phyloP scores from a whole-genome alignment of 2,888 invertebrate species.

The Amphipoea oculea region DNA sequence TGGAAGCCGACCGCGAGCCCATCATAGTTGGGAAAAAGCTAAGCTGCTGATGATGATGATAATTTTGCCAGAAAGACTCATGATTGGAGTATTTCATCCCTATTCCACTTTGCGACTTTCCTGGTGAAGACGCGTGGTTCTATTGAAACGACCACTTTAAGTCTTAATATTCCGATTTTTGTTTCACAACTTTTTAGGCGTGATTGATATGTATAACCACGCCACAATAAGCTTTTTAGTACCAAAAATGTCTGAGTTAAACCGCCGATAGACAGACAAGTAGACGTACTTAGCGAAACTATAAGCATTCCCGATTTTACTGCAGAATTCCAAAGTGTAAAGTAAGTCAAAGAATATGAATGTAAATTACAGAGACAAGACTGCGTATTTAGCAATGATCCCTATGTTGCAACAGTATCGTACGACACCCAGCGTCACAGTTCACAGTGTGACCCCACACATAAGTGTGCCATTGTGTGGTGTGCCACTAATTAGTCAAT shows the following conservation, averaged over 20 bases:
- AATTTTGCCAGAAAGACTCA: background rate
- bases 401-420: slow-evolving; percentile 31
- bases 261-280: background rate
- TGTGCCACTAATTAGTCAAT: slow-evolving; percentile 50
- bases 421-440: slow-evolving; percentile 8
- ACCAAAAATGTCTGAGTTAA: background rate
- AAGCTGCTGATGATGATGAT: too few species aligned
- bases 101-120: background rate
- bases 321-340: background rate
- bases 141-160: background rate
- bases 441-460: slow-evolving; percentile 28
- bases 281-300: background rate
- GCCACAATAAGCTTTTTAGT: background rate
- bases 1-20: too few species aligned
- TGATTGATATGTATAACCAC: background rate
- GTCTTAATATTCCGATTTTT: background rate
- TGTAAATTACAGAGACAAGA: background rate
- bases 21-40: too few species aligned
- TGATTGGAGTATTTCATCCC: background rate
- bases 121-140: background rate
- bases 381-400: background rate
- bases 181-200: background rate
- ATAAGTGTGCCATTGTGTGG: slow-evolving; percentile 43
- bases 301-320: background rate
- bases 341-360: background rate